Base-by-base conservation (phyloP, 2,113 vertebrate genomes). In the Columbina picui region DNA sequence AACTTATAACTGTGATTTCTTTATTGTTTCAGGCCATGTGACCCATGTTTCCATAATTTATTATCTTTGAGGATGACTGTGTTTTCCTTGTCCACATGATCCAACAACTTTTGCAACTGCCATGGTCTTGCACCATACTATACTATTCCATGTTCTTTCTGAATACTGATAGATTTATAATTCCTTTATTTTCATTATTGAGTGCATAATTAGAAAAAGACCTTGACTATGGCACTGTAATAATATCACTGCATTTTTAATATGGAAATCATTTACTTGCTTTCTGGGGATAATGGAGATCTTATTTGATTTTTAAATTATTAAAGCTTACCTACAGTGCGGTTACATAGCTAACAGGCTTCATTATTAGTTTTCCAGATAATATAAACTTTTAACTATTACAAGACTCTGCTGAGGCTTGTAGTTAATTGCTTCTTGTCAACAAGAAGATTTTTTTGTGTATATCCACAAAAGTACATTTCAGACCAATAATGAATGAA, bases 231-330 rank as follows among this genome's bases (percentile, higher is more conserved):
- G 27, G 39, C 65, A 50, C 25, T 38, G 5, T 67, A 81, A 47
- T 87, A 74, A 61, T 78, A 59, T 41, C 32, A 55, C 25, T 91
- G 17, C 82, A 75, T 55, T 95, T 93, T 91, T 92, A 74, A 75
- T 87, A 74, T 43, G 38, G 89, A 94, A 91, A 81, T 93, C 0
- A 74, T 84, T 86, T 82, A 67, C 32, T 64, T 93, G n/a, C 32
- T 84, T 91, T 94, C 82, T 3, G 6, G 6, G 56, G 15, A 65
- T 78, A 84, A 87, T 78, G 50, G 73, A 61, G 23, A 53, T 68
- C 16, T 87, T 91, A 70, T 78, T 95, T 91, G 73, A 63, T 69
- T 80, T 89, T 70, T 89, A 63, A 91, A 92, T 92, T 82, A 91
- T 73, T 84, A 92, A 83, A 84, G 5, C 39, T 91, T 77, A 53